A percentile compares a stretch with the other conserved stretches of the same genome.
These are phyloP conservation scores for Patella vulgata DNA, from an alignment of 1,140 invertebrate species.

Conservation along the genomic window DNA sequence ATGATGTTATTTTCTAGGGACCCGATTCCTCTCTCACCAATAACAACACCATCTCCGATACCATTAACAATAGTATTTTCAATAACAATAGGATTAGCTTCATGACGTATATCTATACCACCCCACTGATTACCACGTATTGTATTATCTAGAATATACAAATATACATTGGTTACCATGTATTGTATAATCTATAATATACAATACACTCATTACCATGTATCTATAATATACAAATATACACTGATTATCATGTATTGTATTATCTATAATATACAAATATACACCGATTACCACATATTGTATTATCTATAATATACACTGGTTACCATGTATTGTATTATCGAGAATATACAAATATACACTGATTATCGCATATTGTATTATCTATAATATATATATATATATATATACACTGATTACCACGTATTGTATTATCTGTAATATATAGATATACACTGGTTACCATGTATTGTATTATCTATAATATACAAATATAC, in stretches of 20 bases:
- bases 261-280: no score
- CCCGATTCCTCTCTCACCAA: constrained; percentile 50
- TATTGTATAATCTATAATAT: not conserved
- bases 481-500: not conserved
- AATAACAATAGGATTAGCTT: constrained; percentile 47
- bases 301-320: constrained; percentile 47
- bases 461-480: not conserved
- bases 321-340: not conserved
- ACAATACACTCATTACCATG: not conserved
- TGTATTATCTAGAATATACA: constrained; percentile 46
- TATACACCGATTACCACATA: constrained; percentile 56
- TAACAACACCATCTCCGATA: constrained; percentile 55
- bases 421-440: constrained; percentile 55
- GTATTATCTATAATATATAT: constrained; percentile 53
- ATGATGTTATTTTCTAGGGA: constrained; percentile 56
- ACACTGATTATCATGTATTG: no score
- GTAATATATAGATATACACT: constrained; percentile 12
- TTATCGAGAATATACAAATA: not conserved
- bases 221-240: no score
- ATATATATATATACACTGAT: constrained; percentile 58
- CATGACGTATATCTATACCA: constrained; percentile 55
- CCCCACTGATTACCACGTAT: constrained; percentile 58
- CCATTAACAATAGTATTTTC: constrained; percentile 54
- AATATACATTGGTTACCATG: not conserved
- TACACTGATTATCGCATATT: constrained; percentile 6